Base-by-base conservation (phyloP, 2,113 vertebrate genomes). In the Phainopepla nitens region DNA sequence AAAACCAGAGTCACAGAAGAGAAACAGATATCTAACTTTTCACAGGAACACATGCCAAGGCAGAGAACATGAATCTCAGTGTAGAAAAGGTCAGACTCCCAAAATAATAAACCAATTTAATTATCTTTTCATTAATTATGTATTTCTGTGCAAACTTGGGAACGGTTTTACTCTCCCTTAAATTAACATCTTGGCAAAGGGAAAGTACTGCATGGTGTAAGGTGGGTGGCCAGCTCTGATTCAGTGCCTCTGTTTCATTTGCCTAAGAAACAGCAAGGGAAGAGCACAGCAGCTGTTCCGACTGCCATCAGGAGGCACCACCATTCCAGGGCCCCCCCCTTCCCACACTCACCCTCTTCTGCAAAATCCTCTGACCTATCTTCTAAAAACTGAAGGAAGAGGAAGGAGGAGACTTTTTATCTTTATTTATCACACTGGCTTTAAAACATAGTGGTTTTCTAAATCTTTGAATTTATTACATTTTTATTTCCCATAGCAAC, bases 281-380 rank as follows among this genome's bases (percentile, higher is more conserved):
- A 60, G 39, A 58, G n/a, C 62, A n/a, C 4, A 24, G 58, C 0
- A 2, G 65, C 62, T 66, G 39, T 42, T 68, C 27, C 0, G 0
- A 19, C 27, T 9, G 16, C 78, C 28, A 44, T 21, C 28, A 41
- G 56, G n/a, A 66, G 16, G 31, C 47, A 66, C 16, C 2, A 8
- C 51, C 51, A 16, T 3, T 1, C n/a, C 0, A 1, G 18, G 14
- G 35, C 19, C 36, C 31, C 45, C 25, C 53, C 15, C 39, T 45
- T 47, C 49, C 29, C 23, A 13, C 2, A 0, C 28, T 57, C 12
- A 1, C 24, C 31, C 47, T 53, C 39, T 50, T 27, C 6, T 0
- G 20, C 35, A 45, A 62, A 66, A 39, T 42, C 56, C 51, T n/a
- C 35, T 3, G 51, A 29, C 8, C 69, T 82, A 72, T 3, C 45